A percentile compares a stretch with the other conserved stretches of the same genome.
Conservation (phyloP, 2,113 vertebrate species). For the Takifugu flavidus region DNA sequence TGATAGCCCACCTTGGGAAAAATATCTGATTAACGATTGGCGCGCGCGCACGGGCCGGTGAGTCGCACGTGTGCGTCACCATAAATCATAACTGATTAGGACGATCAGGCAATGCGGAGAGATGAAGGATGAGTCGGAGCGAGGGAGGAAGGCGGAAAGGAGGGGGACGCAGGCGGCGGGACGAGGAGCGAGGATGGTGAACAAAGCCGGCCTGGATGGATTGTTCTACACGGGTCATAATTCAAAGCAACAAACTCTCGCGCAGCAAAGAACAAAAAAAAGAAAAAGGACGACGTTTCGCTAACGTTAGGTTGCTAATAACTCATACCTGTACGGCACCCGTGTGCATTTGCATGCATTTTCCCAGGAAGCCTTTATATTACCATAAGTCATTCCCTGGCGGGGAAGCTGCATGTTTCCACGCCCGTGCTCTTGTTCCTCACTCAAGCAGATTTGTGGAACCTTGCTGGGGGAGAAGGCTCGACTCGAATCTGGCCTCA, state of each 20-base stretch:
- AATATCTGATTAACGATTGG: slow-evolving; percentile 55
- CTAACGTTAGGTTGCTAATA: slow-evolving; percentile 62
- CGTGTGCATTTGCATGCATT: slow-evolving; percentile 34
- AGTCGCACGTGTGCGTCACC: slow-evolving; percentile 20
- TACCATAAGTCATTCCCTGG: not conserved
- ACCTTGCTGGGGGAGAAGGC: not conserved
- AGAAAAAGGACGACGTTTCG: slow-evolving; percentile 58
- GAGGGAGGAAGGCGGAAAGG: not conserved
- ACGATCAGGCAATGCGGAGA: slow-evolving; percentile 41
- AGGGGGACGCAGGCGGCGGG: slow-evolving; percentile 1
- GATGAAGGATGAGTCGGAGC: slow-evolving; percentile 32
- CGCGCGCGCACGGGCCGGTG: slow-evolving; percentile 13
- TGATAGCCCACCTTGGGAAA: slow-evolving; percentile 42
- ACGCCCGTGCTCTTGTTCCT: slow-evolving; percentile 25
- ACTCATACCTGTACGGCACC: slow-evolving; percentile 36
- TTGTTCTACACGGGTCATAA: slow-evolving; percentile 48
- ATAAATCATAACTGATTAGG: slow-evolving; percentile 63
- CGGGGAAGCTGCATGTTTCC: slow-evolving; percentile 29
- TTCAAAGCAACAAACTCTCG: slow-evolving; percentile 56
- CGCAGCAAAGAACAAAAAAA: slow-evolving; percentile 11
- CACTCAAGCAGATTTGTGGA: slow-evolving; percentile 4
- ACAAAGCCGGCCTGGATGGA: slow-evolving; percentile 31
- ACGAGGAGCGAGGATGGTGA: slow-evolving; percentile 21
- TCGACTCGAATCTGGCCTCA: not conserved
- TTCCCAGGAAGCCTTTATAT: slow-evolving; percentile 27